A percentile compares a stretch with the other conserved stretches of the same genome.
Conservation (phyloP, 2,797 vertebrate genomes). For the Macrochelys suwanniensis region DNA sequence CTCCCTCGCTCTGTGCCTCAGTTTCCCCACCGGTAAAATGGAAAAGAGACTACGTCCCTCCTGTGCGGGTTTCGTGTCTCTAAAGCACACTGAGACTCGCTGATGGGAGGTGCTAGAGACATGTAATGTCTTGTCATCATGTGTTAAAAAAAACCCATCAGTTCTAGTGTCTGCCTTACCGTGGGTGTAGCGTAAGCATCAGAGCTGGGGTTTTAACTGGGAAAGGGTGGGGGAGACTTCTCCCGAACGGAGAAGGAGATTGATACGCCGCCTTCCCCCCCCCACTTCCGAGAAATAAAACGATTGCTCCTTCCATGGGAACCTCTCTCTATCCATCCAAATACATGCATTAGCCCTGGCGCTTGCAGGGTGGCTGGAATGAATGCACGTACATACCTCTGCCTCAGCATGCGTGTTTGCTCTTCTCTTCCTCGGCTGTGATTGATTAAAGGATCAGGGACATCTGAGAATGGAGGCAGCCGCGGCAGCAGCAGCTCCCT, state of each 20-base stretch:
- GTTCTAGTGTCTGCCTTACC: neutral
- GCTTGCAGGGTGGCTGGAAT: conserved; percentile 44
- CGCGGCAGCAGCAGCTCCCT: conserved; percentile 74
- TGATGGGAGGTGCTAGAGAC: neutral
- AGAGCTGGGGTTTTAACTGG: neutral
- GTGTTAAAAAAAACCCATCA: neutral
- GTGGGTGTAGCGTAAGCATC: neutral
- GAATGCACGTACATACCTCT: conserved; percentile 60
- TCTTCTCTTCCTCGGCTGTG: conserved; percentile 68
- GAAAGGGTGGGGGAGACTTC: neutral
- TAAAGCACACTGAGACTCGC: neutral
- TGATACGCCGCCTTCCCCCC: neutral
- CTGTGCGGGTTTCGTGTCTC: neutral
- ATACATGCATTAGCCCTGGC: conserved; percentile 14
- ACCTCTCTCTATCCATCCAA: neutral
- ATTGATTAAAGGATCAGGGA: conserved; percentile 74
- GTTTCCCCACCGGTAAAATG: neutral
- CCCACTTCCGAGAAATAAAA: neutral
- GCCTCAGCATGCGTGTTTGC: conserved; percentile 63
- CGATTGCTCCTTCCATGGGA: neutral
- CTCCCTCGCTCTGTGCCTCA: neutral
- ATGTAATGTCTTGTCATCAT: neutral
- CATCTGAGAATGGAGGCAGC: conserved; percentile 70
- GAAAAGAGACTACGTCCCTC: neutral
- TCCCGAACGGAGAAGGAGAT: neutral